These are phyloP conservation scores for Operophtera brumata DNA, from an alignment of 2,888 invertebrate genomes.

Conservation along the genomic window DNA sequence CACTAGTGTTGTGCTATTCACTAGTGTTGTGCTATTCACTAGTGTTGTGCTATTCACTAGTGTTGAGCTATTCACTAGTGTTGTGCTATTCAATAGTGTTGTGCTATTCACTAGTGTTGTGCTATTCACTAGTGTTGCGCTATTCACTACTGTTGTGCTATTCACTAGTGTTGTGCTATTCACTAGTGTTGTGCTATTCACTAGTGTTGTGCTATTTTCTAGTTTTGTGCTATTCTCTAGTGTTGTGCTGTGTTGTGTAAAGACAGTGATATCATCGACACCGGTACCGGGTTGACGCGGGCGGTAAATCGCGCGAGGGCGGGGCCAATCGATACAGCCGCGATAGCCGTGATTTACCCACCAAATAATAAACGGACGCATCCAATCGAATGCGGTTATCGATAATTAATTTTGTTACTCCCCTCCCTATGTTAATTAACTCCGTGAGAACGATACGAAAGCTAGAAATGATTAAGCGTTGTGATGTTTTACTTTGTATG, in stretches of 20 bases:
- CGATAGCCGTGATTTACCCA: constrained; percentile 69
- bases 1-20: too few species aligned
- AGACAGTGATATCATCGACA: constrained; percentile 37
- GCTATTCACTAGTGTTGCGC: too few species aligned
- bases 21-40: too few species aligned
- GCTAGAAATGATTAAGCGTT: constrained; percentile 38
- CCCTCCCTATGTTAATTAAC: constrained; percentile 65
- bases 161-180: too few species aligned
- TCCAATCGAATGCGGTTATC: constrained; percentile 64
- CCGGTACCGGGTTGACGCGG: constrained; percentile 59
- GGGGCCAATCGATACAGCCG: constrained; percentile 46
- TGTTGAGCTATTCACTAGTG: too few species aligned
- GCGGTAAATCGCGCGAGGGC: constrained; percentile 51
- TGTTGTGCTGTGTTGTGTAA: constrained; percentile 9
- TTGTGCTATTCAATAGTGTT: too few species aligned
- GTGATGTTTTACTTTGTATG: constrained; percentile 18
- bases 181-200: too few species aligned
- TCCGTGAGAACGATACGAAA: constrained; percentile 54
- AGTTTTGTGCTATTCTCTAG: too few species aligned
- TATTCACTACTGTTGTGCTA: too few species aligned
- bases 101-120: too few species aligned
- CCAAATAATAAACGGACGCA: constrained; percentile 61
- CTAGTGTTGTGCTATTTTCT: too few species aligned
- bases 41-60: too few species aligned
- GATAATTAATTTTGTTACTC: constrained; percentile 67